Conservation (phyloP, 2,113 vertebrate species). For the Puma concolor region DNA sequence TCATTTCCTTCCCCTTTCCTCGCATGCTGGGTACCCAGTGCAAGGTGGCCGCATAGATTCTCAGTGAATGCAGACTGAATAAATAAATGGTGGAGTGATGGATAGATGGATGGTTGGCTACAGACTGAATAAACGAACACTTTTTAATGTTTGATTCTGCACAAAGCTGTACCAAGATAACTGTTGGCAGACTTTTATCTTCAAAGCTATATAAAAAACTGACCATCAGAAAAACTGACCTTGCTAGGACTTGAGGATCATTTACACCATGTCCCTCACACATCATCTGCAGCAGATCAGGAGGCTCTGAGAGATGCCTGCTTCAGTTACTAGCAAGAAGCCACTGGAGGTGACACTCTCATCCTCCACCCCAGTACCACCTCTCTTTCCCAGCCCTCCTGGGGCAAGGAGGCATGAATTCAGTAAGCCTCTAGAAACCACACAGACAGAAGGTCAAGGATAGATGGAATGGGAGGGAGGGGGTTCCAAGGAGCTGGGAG, state of each 20-base stretch:
- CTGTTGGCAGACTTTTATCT: neutral
- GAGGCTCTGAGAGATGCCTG: neutral
- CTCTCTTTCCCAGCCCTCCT: neutral
- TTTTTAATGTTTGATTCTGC: slow-evolving; percentile 11
- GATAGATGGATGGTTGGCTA: neutral
- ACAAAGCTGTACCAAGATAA: neutral
- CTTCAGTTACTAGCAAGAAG: neutral
- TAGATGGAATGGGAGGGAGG: too few relatives aligned
- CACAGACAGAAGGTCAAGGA: slow-evolving; percentile 15
- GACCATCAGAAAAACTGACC: neutral
- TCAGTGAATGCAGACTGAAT: neutral
- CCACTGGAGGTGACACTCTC: neutral
- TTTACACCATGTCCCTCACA: neutral
- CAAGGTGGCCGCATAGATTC: neutral
- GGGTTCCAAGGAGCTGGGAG: neutral
- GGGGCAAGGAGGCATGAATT: neutral
- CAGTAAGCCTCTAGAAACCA: slow-evolving; percentile 30
- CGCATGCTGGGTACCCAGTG: neutral
- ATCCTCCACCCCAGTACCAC: neutral
- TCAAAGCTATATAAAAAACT: neutral
- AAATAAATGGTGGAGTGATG: neutral
- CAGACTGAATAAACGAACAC: neutral
- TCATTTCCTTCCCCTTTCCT: neutral
- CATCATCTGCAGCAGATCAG: neutral
- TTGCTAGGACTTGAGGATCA: neutral